phyloP scores from a whole-genome alignment of 2,113 vertebrate genomes.

The Leptodactylus fuscus region DNA sequence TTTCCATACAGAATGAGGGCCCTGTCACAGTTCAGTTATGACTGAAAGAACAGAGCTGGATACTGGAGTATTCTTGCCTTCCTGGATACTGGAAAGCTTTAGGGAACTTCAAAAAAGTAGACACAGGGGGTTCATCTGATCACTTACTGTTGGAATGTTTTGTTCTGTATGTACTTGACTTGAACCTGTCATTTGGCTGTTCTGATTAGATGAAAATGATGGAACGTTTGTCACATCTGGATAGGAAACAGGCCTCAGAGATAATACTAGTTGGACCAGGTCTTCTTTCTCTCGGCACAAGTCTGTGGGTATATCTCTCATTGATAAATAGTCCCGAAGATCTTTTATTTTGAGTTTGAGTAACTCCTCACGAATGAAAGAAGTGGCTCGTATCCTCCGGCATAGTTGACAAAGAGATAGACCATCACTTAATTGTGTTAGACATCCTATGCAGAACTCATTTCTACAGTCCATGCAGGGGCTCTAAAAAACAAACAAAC shows the following conservation, averaged over 20 bases:
- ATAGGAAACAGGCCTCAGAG: constrained; percentile 75
- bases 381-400: constrained; percentile 86
- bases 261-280: constrained; percentile 89
- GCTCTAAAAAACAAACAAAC: constrained; percentile 70
- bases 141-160: constrained; percentile 41
- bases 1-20: too few species aligned
- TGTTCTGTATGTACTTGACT: neutral
- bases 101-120: too few species aligned
- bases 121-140: too few species aligned
- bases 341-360: constrained; percentile 99
- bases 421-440: constrained; percentile 73
- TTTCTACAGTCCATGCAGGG: constrained; percentile 92
- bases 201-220: neutral
- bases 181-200: constrained; percentile 15
- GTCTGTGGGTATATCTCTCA: constrained; percentile 88
- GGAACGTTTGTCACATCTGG: constrained; percentile 67
- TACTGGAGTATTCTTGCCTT: too few species aligned
- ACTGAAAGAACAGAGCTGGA: too few species aligned
- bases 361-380: constrained; percentile 85
- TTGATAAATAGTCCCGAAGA: constrained; percentile 90
- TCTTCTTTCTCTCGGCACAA: constrained; percentile 95
- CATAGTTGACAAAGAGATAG: constrained; percentile 91
- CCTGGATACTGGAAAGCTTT: too few species aligned
- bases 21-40: too few species aligned
- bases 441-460: constrained; percentile 83